Base-by-base conservation (phyloP, 2,888 invertebrate genomes). In the Drosophila mayaguana region DNA sequence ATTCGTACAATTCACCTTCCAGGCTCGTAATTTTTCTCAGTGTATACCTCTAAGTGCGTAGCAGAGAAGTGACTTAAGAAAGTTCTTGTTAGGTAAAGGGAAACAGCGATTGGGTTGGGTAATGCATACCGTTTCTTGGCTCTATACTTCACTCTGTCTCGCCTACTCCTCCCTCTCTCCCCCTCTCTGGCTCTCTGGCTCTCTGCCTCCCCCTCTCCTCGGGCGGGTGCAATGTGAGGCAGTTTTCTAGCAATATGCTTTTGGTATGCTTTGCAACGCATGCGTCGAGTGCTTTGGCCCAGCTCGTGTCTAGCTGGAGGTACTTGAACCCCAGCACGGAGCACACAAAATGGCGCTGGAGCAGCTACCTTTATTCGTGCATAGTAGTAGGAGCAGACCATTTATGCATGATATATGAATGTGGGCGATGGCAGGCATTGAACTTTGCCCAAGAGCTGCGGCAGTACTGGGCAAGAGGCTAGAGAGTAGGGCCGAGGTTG, bases 291-390 rank as follows among this genome's bases (percentile, higher is more conserved):
- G 68, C 80, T 83, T 75, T 62, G 70, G 59, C 20, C 55, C 45
- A 34, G 56, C 68, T 72, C 36, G 57, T 56, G 62, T 63, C 67
- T 70, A 71, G 56, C 48, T 57, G 57, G 88, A 88, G 86, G 89
- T 86, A 89, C 89, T 82, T 86, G 86, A 86, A 86, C 86, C 88
- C 81, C 75, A 68, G 54, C 72, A 66, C 65, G 63, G 69, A 65
- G n/a, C 54, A 14, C 54, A 81, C 83, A 84, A 84, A 81, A 84
- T 84, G 84, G 84, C 84, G 87, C 55, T 61, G 45, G 42, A 20
- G 61, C 55, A 60, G 80, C 74, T 78, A 80, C 71, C 71, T 83
- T 68, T 48, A 12, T 3, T 32, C 22, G 43, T 16, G n/a, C n/a
- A 38, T 20, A 14, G 48, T 12, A 46, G 25, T 46, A 36, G 62